phyloP scores from a whole-genome alignment of 2,113 vertebrate genomes.

The Colossoma macropomum region DNA sequence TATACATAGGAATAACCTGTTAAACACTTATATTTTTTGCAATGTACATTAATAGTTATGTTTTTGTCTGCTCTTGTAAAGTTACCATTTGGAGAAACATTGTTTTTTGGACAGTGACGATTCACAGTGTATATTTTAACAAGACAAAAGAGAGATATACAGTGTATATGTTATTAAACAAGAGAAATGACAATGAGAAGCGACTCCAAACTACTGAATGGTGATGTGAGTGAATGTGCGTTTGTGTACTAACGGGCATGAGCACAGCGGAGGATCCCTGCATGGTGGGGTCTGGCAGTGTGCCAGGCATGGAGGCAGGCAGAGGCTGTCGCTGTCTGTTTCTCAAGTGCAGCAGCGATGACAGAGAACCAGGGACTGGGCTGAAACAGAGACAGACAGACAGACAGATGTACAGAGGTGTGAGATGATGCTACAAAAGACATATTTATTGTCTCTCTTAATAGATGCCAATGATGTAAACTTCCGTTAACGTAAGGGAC shows the following conservation, averaged over 20 bases:
- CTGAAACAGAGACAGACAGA: constrained; percentile 70
- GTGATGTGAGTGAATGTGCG: constrained; percentile 52
- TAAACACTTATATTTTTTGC: too few relatives aligned
- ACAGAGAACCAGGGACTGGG: constrained; percentile 97
- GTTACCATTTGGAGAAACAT: too few relatives aligned
- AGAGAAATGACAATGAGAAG: too few relatives aligned
- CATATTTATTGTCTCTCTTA: background rate
- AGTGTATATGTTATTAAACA: too few relatives aligned
- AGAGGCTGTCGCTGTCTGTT: constrained; percentile 98
- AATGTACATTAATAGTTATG: too few relatives aligned
- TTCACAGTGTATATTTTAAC: too few relatives aligned
- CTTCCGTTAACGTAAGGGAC: background rate
- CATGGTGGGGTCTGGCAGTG: constrained; percentile 97
- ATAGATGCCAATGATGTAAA: background rate
- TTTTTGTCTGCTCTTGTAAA: too few relatives aligned
- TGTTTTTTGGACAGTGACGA: too few relatives aligned
- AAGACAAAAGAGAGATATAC: too few relatives aligned
- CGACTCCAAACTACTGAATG: background rate
- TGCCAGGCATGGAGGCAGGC: constrained; percentile 98
- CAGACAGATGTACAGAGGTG: constrained; percentile 36
- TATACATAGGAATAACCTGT: too few relatives aligned
- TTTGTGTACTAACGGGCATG: constrained; percentile 91
- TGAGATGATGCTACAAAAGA: constrained; percentile 1
- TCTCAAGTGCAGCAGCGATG: constrained; percentile 95
- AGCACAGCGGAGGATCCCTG: constrained; percentile 96